These are phyloP conservation scores for Anarhynchus alexandrinus DNA, from an alignment of 2,113 vertebrate species.

Conservation along the genomic window DNA sequence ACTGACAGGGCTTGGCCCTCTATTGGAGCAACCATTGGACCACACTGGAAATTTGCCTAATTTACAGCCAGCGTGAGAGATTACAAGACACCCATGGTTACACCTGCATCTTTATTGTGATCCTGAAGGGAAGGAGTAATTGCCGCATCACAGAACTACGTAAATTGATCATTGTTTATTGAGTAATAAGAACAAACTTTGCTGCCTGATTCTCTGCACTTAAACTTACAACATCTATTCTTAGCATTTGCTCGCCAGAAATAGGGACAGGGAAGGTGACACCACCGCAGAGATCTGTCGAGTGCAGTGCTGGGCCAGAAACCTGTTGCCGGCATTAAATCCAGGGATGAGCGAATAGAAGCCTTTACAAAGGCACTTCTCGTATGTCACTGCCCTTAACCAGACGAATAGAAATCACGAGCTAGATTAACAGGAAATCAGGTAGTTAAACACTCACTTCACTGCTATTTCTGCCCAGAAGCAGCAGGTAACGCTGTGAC, in stretches of 20 bases:
- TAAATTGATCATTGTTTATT: not conserved
- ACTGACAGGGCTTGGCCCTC: not conserved
- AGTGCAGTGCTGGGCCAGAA: not conserved
- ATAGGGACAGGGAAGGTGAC: not conserved
- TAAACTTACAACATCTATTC: not conserved
- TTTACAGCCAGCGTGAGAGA: not conserved
- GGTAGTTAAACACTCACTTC: fast-evolving
- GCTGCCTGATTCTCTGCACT: not conserved
- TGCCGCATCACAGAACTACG: not conserved
- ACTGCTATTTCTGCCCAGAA: not conserved
- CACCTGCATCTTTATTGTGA: not conserved
- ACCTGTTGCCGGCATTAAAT: not conserved
- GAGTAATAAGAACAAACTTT: no score
- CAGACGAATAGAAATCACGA: not conserved
- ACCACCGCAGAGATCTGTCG: fast-evolving
- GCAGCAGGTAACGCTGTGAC: fast-evolving
- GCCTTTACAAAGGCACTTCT: not conserved
- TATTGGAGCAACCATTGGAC: fast-evolving
- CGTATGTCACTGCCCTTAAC: not conserved
- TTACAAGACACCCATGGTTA: fast-evolving
- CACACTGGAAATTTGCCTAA: fast-evolving
- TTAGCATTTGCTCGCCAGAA: not conserved
- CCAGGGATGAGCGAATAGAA: not conserved
- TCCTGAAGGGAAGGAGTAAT: not conserved
- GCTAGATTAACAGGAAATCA: not conserved